A percentile compares a stretch with the other conserved stretches of the same genome.
Evolutionary conservation across 2,113 vertebrate species (phyloP).

Genomic region (Nannobrachium achirus): DNA sequence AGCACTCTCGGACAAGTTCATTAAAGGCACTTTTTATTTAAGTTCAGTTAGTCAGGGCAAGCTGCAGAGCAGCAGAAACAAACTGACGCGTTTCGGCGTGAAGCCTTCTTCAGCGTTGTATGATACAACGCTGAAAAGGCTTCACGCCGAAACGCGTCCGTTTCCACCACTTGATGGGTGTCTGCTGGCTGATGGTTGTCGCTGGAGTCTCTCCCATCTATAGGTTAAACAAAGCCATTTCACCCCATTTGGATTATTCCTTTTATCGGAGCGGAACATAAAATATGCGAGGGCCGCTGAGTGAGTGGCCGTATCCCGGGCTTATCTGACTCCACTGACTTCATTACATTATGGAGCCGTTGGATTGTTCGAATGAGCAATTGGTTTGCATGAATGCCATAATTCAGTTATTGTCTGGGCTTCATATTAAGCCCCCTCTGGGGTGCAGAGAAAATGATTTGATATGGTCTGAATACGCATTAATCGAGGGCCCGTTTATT

Average conservation of each 20-base stretch:
- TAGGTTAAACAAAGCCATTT: too few relatives aligned
- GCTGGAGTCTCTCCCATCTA: too few relatives aligned
- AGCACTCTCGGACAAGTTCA: too few relatives aligned
- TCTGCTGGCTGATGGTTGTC: too few relatives aligned
- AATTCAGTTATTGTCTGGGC: constrained; percentile 61
- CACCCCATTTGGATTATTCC: not conserved
- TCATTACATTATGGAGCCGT: constrained; percentile 3
- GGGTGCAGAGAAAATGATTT: constrained; percentile 57
- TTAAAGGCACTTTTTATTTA: too few relatives aligned
- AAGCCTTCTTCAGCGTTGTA: too few relatives aligned
- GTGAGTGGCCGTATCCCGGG: constrained; percentile 30
- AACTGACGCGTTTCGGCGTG: too few relatives aligned
- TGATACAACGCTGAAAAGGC: too few relatives aligned
- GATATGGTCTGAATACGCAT: constrained; percentile 59
- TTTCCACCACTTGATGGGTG: too few relatives aligned
- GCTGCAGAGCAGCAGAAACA: too few relatives aligned
- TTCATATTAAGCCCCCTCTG: constrained; percentile 63
- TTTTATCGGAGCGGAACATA: constrained; percentile 5
- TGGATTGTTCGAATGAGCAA: constrained; percentile 34
- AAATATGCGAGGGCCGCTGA: constrained; percentile 42
- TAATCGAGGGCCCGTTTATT: constrained; percentile 63
- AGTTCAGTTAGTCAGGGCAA: too few relatives aligned
- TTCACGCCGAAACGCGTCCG: too few relatives aligned
- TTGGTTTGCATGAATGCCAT: constrained; percentile 49
- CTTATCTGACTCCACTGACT: constrained; percentile 47